A percentile compares a stretch with the other conserved stretches of the same genome.
Evolutionary conservation across 37 sponge, comb jelly and placozoan genomes (phyloP).

Genomic region (Aphrocallistes beatrix): DNA sequence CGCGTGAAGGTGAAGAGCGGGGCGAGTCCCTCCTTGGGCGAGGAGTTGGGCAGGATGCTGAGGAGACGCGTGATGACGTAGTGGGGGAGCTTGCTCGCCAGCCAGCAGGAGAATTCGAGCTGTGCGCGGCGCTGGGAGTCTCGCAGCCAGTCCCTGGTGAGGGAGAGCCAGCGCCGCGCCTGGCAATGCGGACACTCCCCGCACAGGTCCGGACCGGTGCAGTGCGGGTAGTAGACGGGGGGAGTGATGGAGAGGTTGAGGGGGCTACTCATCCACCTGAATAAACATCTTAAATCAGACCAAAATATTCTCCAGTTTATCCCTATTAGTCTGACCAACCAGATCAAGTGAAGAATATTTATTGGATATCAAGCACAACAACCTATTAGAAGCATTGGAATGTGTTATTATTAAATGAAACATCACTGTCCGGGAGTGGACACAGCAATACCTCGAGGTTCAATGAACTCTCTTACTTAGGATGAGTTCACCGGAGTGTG

Average conservation of each 20-base stretch:
- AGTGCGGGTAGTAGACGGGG: background rate
- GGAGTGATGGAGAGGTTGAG: background rate
- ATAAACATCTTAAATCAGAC: too few relatives aligned
- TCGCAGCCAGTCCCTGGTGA: background rate
- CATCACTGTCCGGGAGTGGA: too few relatives aligned
- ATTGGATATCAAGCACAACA: too few relatives aligned
- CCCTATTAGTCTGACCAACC: too few relatives aligned
- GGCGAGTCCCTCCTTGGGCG: background rate
- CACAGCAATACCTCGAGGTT: too few relatives aligned
- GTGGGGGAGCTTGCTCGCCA: background rate
- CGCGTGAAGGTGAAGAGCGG: background rate
- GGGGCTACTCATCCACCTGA: background rate
- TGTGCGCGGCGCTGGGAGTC: background rate
- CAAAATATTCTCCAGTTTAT: too few relatives aligned
- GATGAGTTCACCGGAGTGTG: too few relatives aligned
- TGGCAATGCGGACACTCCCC: background rate
- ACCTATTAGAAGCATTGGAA: too few relatives aligned
- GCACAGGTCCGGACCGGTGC: background rate
- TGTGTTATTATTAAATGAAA: too few relatives aligned
- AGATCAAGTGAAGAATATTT: too few relatives aligned
- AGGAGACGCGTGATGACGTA: background rate
- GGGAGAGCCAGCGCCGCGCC: background rate
- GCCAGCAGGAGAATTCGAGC: conserved; percentile 13
- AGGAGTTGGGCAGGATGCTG: background rate
- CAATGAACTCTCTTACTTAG: too few relatives aligned